These are phyloP conservation scores for Eunapius fragilis DNA, from an alignment of 37 sponge, comb jelly and placozoan genomes.

Conservation along the genomic window DNA sequence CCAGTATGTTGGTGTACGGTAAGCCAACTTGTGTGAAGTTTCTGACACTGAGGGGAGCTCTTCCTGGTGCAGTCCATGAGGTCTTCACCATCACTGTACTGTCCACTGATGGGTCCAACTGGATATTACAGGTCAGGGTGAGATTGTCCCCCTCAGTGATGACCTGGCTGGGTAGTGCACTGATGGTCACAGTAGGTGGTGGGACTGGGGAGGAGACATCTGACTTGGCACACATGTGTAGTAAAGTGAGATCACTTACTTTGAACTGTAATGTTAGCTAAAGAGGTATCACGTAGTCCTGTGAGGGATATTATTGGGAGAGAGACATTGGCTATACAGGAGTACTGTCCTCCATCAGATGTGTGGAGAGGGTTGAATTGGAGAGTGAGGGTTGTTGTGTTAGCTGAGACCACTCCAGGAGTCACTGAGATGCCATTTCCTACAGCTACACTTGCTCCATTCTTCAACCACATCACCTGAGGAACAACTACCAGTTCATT, in stretches of 20 bases:
- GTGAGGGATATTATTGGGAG: too few relatives aligned
- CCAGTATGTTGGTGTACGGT: too few relatives aligned
- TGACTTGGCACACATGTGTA: neutral
- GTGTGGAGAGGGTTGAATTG: too few relatives aligned
- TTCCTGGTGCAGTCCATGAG: too few relatives aligned
- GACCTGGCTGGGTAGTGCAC: neutral
- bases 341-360: too few relatives aligned
- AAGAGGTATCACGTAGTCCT: neutral
- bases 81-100: too few relatives aligned
- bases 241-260: constrained; percentile 3
- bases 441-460: neutral
- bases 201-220: constrained; percentile 17
- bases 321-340: too few relatives aligned
- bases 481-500: neutral
- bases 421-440: neutral
- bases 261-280: neutral
- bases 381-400: too few relatives aligned
- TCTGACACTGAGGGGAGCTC: too few relatives aligned
- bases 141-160: neutral
- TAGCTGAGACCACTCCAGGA: neutral
- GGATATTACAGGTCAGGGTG: neutral
- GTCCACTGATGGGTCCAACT: neutral
- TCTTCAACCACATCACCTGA: neutral
- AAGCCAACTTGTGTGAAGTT: too few relatives aligned
- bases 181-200: constrained; percentile 10